Evolutionary conservation across 2,888 invertebrate genomes (phyloP).

Genomic region (Lycaena phlaeas): DNA sequence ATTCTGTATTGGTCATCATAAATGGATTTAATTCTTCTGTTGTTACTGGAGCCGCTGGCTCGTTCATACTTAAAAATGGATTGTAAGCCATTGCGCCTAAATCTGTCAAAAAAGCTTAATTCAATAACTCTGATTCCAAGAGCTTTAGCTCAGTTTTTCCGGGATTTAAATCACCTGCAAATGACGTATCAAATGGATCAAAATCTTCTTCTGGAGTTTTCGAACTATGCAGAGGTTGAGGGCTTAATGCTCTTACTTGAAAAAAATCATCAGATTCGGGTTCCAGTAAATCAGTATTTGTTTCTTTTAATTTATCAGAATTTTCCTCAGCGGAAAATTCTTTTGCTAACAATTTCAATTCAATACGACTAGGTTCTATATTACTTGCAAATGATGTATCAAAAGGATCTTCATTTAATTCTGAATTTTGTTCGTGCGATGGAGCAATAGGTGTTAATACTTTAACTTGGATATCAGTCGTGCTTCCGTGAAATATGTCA

Average conservation of each 20-base stretch:
- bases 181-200: slow-evolving; percentile 90
- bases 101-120: slow-evolving; percentile 19
- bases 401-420: slow-evolving; percentile 82
- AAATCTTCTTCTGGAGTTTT: slow-evolving; percentile 51
- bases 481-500: slow-evolving; percentile 46
- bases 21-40: slow-evolving; percentile 78
- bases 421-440: slow-evolving; percentile 42
- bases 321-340: slow-evolving; percentile 76
- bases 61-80: slow-evolving; percentile 85
- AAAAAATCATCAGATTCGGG: slow-evolving; percentile 72
- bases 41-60: slow-evolving; percentile 66
- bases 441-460: slow-evolving; percentile 74
- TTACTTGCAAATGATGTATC: slow-evolving; percentile 89
- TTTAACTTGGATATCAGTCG: slow-evolving; percentile 64
- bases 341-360: slow-evolving; percentile 82
- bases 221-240: slow-evolving; percentile 59
- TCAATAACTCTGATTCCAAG: slow-evolving; percentile 81
- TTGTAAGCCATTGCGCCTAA: slow-evolving; percentile 78
- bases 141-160: slow-evolving; percentile 85
- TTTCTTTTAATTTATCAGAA: slow-evolving; percentile 38
- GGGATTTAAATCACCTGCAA: slow-evolving; percentile 80
- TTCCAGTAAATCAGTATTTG: slow-evolving; percentile 50
- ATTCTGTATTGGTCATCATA: slow-evolving; percentile 66
- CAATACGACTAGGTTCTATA: slow-evolving; percentile 83
- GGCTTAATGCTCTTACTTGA: slow-evolving; percentile 81